Percentiles rank a stretch among this genome's conserved stretches.
Conservation (phyloP, 2,888 invertebrate species). For the Thalpophila matura region DNA sequence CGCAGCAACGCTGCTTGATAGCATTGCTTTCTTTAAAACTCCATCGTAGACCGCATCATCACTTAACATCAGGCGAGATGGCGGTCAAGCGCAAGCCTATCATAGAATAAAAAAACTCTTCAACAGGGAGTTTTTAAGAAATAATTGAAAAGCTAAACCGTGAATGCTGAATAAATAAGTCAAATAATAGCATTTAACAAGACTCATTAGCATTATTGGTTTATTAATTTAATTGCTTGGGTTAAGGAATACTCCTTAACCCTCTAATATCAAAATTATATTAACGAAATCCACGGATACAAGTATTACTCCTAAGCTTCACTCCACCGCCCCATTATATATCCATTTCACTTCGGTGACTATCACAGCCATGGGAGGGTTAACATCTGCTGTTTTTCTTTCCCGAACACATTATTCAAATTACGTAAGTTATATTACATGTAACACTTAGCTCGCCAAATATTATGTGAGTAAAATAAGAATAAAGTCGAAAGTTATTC, state of each 20-base stretch:
- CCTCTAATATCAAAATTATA: constrained; percentile 31
- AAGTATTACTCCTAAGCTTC: constrained; percentile 31
- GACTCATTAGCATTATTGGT: constrained; percentile 18
- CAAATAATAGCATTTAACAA: not conserved
- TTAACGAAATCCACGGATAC: constrained; percentile 27
- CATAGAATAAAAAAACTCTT: too few species aligned
- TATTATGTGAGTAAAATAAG: constrained; percentile 42
- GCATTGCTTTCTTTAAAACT: too few species aligned
- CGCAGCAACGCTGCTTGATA: too few species aligned
- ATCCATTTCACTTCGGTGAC: constrained; percentile 30
- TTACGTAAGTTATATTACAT: constrained; percentile 52
- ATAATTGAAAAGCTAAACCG: not conserved
- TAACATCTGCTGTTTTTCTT: constrained; percentile 52
- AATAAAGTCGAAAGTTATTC: constrained; percentile 48
- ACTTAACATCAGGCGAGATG: too few species aligned
- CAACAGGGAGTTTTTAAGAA: not conserved
- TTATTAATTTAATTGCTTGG: constrained; percentile 28
- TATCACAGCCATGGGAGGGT: constrained; percentile 38
- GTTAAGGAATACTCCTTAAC: constrained; percentile 36
- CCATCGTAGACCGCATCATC: too few species aligned
- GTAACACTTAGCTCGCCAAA: constrained; percentile 52
- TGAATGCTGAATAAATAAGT: not conserved
- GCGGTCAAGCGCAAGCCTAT: too few species aligned
- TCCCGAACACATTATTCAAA: constrained; percentile 53
- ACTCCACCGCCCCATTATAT: constrained; percentile 35